These are phyloP conservation scores for Gallinago nigripennis DNA, from an alignment of 2,797 vertebrate species.

Conservation along the genomic window DNA sequence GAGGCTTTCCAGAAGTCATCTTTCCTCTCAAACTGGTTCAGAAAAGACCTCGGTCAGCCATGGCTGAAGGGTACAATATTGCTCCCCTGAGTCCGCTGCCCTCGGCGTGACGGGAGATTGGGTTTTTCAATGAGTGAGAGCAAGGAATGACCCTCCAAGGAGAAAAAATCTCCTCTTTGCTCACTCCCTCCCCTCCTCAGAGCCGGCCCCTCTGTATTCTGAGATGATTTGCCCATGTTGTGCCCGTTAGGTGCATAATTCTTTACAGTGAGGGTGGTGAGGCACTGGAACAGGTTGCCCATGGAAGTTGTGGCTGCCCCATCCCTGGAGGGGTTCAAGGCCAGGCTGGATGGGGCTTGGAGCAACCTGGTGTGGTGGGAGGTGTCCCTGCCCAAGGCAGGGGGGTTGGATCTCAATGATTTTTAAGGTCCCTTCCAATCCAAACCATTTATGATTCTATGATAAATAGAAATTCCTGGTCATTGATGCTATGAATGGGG, in stretches of 20 bases:
- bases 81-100: rapidly evolving
- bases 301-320: too few species aligned
- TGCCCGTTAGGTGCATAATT: background rate
- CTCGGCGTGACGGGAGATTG: background rate
- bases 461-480: background rate
- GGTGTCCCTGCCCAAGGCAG: too few species aligned
- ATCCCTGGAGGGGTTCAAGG: too few species aligned
- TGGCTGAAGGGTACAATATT: background rate
- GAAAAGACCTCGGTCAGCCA: background rate
- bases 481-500: background rate
- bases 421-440: too few species aligned
- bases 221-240: background rate
- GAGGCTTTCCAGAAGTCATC: background rate
- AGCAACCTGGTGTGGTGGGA: too few species aligned
- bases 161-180: background rate
- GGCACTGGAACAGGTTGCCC: too few species aligned
- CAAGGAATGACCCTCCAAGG: background rate
- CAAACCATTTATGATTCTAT: too few species aligned
- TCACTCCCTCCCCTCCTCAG: background rate
- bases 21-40: background rate
- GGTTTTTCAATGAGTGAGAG: background rate
- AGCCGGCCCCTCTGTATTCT: background rate
- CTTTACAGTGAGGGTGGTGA: too few species aligned
- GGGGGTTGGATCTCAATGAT: too few species aligned
- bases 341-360: too few species aligned